Conservation (phyloP, 2,797 vertebrate species). For the Lutjanus argentimaculatus region DNA sequence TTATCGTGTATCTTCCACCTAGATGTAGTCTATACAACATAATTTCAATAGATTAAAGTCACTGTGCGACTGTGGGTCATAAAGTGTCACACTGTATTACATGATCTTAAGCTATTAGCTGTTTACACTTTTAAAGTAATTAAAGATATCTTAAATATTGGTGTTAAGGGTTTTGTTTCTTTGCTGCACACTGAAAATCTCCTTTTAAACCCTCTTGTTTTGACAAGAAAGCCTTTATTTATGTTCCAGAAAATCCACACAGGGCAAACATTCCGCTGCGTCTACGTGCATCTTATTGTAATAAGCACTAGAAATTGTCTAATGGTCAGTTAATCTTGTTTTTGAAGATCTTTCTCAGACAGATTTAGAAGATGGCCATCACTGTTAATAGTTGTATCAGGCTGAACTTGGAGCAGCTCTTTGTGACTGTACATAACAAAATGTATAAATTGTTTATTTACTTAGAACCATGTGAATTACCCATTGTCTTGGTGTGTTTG, state of each 20-base stretch:
- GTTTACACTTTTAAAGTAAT: background rate
- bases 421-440: background rate
- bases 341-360: background rate
- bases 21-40: background rate
- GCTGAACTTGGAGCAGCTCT: background rate
- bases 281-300: background rate
- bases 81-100: background rate
- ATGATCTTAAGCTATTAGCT: background rate
- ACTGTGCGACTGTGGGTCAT: background rate
- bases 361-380: background rate
- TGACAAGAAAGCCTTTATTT: background rate
- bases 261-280: background rate
- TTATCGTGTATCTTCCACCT: conserved; percentile 8
- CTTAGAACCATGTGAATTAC: background rate
- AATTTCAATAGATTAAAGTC: background rate
- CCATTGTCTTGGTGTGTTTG: background rate
- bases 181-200: background rate
- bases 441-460: background rate
- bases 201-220: background rate
- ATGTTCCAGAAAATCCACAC: background rate
- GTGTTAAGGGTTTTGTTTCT: background rate
- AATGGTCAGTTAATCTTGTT: background rate
- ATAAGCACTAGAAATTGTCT: background rate
- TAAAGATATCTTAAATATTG: background rate
- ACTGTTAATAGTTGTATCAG: background rate